Conservation (phyloP, 2,888 invertebrate genomes). For the Hydroisotoma schaefferi region DNA sequence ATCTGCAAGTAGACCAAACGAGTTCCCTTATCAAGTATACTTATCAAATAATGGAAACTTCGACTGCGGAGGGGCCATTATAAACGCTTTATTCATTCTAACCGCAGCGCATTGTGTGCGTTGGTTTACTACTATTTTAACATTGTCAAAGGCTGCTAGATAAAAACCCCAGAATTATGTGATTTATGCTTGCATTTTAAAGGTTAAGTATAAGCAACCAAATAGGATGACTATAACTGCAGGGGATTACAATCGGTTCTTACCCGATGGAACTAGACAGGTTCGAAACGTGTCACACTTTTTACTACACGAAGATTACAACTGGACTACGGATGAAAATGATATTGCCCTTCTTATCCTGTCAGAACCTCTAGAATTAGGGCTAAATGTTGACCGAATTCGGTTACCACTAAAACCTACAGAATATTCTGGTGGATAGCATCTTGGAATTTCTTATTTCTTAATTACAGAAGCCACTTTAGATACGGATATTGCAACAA, state of each 20-base stretch:
- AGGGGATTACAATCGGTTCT: constrained; percentile 13
- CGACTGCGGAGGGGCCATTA: constrained; percentile 22
- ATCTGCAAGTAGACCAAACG: constrained; percentile 10
- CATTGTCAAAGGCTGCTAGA: no score
- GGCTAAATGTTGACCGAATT: constrained; percentile 3
- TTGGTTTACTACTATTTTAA: no score
- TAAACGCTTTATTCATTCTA: constrained; percentile 12
- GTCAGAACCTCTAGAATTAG: constrained; percentile 14
- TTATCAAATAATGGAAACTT: constrained; percentile 17
- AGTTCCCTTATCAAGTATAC: constrained; percentile 29
- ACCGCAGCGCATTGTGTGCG: constrained; percentile 9
- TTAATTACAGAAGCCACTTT: no score
- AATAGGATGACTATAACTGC: neutral
- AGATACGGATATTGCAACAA: neutral
- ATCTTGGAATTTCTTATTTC: no score
- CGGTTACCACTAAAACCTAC: neutral
- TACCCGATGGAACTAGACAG: constrained; percentile 15
- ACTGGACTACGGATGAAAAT: neutral
- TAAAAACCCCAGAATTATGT: no score
- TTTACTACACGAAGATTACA: constrained; percentile 9
- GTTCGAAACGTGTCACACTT: constrained; percentile 12
- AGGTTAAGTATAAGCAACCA: constrained; percentile 2
- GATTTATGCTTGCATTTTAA: no score
- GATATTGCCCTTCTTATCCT: constrained; percentile 17
- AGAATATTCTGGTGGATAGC: neutral